These are phyloP conservation scores for Laupala kohalensis DNA, from an alignment of 1,140 invertebrate species.

Conservation along the genomic window DNA sequence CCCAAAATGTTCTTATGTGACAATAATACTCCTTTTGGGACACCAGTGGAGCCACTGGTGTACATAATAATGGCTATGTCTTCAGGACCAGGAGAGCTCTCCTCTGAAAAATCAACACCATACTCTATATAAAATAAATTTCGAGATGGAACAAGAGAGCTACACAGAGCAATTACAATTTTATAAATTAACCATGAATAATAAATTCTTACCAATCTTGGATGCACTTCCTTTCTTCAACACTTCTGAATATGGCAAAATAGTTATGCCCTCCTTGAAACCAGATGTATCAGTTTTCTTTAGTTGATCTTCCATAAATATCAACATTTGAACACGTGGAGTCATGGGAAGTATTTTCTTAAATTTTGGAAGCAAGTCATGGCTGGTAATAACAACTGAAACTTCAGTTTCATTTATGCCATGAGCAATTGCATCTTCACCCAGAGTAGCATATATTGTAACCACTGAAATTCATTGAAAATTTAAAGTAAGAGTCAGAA, in stretches of 20 bases:
- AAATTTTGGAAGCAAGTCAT: slow-evolving; percentile 81
- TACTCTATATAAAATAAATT: no score
- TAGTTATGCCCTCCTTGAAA: slow-evolving; percentile 50
- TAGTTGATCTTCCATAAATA: slow-evolving; percentile 82
- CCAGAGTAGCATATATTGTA: slow-evolving; percentile 92
- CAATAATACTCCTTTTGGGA: slow-evolving; percentile 75
- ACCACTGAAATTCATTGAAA: no score
- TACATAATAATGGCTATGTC: slow-evolving; percentile 94
- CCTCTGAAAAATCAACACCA: slow-evolving; percentile 23
- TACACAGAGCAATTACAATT: no score
- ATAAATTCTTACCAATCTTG: slow-evolving; percentile 27
- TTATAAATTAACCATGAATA: no score
- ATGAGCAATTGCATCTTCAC: slow-evolving; percentile 89
- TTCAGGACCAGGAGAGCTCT: slow-evolving; percentile 42
- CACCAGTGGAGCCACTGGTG: slow-evolving; percentile 85
- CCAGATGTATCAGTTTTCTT: slow-evolving; percentile 49
- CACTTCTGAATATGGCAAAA: slow-evolving; percentile 47
- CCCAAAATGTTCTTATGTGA: slow-evolving; percentile 84
- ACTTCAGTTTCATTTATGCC: slow-evolving; percentile 95
- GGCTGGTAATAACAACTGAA: slow-evolving; percentile 73
- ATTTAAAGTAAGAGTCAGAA: no score
- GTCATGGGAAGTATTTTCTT: slow-evolving; percentile 56
- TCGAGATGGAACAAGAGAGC: no score
- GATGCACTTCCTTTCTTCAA: slow-evolving; percentile 32
- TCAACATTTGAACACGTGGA: slow-evolving; percentile 57